Conservation (phyloP, 2,113 vertebrate species). For the Pagrus major region DNA sequence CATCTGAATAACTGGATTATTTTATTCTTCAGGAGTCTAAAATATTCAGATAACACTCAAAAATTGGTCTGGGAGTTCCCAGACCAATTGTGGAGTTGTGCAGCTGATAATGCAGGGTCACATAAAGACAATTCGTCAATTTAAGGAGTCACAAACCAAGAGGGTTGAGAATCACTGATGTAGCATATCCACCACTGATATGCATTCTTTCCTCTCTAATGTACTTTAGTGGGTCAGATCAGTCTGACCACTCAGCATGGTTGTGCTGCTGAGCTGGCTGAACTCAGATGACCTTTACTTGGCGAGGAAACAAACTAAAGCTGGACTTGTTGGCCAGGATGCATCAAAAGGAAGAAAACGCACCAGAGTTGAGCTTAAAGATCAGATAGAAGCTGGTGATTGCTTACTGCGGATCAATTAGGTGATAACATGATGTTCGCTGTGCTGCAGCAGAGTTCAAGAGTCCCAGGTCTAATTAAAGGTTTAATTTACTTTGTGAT, state of each 20-base stretch:
- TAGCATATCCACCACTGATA: background rate
- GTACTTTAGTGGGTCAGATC: background rate
- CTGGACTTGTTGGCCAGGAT: conserved; percentile 12
- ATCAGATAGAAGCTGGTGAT: conserved; percentile 21
- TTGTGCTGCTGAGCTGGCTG: background rate
- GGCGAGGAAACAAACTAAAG: background rate
- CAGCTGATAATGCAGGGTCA: background rate
- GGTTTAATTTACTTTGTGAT: conserved; percentile 44
- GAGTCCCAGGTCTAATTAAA: conserved; percentile 43
- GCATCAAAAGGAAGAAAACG: conserved; percentile 8
- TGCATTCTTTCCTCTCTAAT: background rate
- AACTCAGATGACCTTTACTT: conserved; percentile 30
- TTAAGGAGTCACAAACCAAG: background rate
- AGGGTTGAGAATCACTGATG: background rate
- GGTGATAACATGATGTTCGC: conserved; percentile 32
- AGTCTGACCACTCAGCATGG: conserved; percentile 26
- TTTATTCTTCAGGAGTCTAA: background rate
- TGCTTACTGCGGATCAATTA: conserved; percentile 28
- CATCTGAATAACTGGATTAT: background rate
- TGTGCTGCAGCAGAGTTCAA: conserved; percentile 1
- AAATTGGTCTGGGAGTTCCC: too few relatives aligned
- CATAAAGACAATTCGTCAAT: background rate
- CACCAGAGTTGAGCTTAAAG: background rate
- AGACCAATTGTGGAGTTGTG: too few relatives aligned
- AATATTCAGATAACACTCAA: background rate